Evolutionary conservation across 2,888 invertebrate genomes (phyloP), one percentile per base, ranked within the genome.

Genomic region (Lasioglossum malachurum): DNA sequence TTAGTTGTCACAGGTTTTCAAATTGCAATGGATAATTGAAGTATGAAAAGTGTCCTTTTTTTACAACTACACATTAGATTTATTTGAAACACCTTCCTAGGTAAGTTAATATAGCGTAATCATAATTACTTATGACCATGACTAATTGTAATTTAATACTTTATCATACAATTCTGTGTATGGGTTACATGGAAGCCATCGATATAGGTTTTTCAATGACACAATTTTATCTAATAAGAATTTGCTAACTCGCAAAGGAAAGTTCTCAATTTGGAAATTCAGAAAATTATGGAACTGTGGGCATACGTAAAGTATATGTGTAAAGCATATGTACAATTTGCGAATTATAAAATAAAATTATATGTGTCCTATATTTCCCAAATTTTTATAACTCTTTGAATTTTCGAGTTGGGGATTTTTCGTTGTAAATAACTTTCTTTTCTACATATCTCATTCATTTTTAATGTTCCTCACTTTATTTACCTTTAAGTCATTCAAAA

Each of bases 51-150:
- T 75, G 60, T 60, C 14, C 35, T 49, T 35, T 74, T 46, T 74
- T 74, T 74, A 53, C 49, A 74, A 74, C 49, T 78, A 57, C 78
- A 78, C 27, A 27, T 85, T 81, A 86, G 53, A 57, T 78, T 73
- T 60, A 73, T 84, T 81, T 84, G 80, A 84, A 67, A 87, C 46
- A 80, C 69, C 53, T 57, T 73, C 67, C 82, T 87, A 85, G 83
- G 83, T 89, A 89, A 90, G 88, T 84, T 77, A 46, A 41, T 49
- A 46, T 57, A 71, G 31, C 49, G 44, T 81, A 76, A 41, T 46
- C 60, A 57, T 81, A 76, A 41, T 60, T 72, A 57, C 35, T n/a
- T 35, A 46, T 64, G 35, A 77, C 35, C 23, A 53, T 35, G 31
- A 49, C 12, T 74, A n/a, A 74, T 35, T 49, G 31, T 35, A 49